Evolutionary conservation across 2,888 invertebrate genomes (phyloP), one percentile per base, ranked within the genome.

Genomic region (Apodemia zela): DNA sequence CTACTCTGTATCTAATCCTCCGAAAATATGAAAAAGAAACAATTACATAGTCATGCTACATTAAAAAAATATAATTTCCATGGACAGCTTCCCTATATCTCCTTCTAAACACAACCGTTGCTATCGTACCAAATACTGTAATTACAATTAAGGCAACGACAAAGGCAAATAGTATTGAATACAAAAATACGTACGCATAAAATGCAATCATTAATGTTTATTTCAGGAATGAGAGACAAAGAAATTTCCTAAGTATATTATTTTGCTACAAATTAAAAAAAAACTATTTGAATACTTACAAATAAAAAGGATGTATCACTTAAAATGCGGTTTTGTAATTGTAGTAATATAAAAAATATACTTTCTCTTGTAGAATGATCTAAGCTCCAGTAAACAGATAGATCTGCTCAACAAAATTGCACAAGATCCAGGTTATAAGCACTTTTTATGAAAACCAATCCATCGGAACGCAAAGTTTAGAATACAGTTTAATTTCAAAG

Each of bases 141-240:
- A 76, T 81, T 79, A 81, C 81, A 83, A 84, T 59, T 42, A 67
- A 87, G 87, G 87, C 88, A 87, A 78, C 83, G 70, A 75, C 73
- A 71, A 83, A 87, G 86, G 85, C 85, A 54, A 54, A 54, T 21
- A 76, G 76, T 72, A 68, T 51, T 69, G 58, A 67, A 72, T 73
- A 73, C 67, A 71, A 73, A 75, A 72, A 72, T 76, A 76, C 68
- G 73, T 72, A 72, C 69, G 59, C 62, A 47, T 62, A 62, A 59
- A 33, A 61, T 60, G 54, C 25, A 18, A 57, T 63, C 35, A 42
- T 66, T 60, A 21, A 51, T 51, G 17, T 33, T 29, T 51, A 51
- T 45, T 38, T 33, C 60, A 63, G 63, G 60, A 63, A 63, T 65
- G 63, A 51, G 21, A 51, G 21, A 51, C 18, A 18, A 51, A 5